phyloP scores from a whole-genome alignment of 2,113 vertebrate genomes.

The sheep (Ovis aries) region ARS-UI_Ramb_v3.0 NC_056055.1:237349501-237350000 shows the following conservation, averaged over 20 bases:
- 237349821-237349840: neutral
- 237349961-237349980: neutral
- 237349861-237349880: neutral
- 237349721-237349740: neutral
- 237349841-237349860: neutral
- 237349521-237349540: neutral
- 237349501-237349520: neutral
- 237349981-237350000: neutral
- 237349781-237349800: neutral
- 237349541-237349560: neutral
- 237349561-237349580: neutral
- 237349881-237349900: neutral
- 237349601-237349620: too few relatives aligned
- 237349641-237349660: neutral
- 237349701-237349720: too few relatives aligned
- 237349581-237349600: neutral
- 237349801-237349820: neutral
- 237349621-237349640: neutral
- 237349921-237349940: neutral
- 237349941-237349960: neutral
- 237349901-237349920: neutral
- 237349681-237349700: neutral
- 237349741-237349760: neutral
- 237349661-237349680: neutral
- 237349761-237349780: accelerated